Base-by-base conservation (phyloP, 2,797 vertebrate species). In the Cyprinodon diabolis region DNA sequence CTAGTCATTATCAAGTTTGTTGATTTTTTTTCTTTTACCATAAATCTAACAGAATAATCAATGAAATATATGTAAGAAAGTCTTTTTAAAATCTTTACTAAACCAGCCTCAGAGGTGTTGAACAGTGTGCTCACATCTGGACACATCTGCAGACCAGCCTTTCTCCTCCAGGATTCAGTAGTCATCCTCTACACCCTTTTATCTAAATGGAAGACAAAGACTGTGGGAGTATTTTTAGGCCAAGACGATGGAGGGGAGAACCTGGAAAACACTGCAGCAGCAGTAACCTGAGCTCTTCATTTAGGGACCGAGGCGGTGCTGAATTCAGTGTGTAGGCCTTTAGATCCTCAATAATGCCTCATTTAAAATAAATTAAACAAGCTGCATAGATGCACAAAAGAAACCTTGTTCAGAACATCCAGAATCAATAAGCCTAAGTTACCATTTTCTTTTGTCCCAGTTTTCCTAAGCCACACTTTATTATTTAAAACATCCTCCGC, bases 351-450 rank as follows among this genome's bases (percentile, higher is more conserved):
- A 47, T 43, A 65, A 45, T 11, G 35, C 45, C 40, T 47, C 12
- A 14, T 65, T 65, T 23, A 45, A 37, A n/a, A 65, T 23, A n/a
- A 45, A 45, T 45, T 23, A 14, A 45, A 65, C 25, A 65, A 65
- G 43, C 62, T 65, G 40, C 62, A 45, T 40, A 12, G 5, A 40
- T 23, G 62, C 62, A 45, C 70, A 89, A 89, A 78, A 91, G 82
- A 60, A 79, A 74, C 66, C 23, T 49, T 84, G 80, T 88, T 81
- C 17, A 48, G 40, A 30, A 49, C 54, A 2, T 37, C 57, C 48
- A 21, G 66, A 51, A 51, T 48, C 69, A 79, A 74, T 35, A 74
- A 25, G 66, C 62, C 74, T 51, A 68, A 47, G 43, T 19, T 47
- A 66, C 7, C 49, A 15, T 10, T 15, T 15, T 4, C 47, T 6